A percentile compares a stretch with the other conserved stretches of the same genome.
Evolutionary conservation across 1,140 invertebrate species (phyloP).

Genomic region (honey bee (Apis mellifera)): Amel_HAv3.1 CM009931.2:21954501-21955000

Average conservation of each 20-base stretch:
- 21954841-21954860: not conserved
- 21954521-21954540: too few relatives aligned
- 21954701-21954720: conserved; percentile 19
- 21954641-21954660: not conserved
- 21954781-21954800: not conserved
- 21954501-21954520: not conserved
- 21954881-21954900: not conserved
- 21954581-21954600: not conserved
- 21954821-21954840: not conserved
- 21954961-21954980: not conserved
- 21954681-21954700: conserved; percentile 4
- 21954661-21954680: conserved; percentile 11
- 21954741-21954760: not conserved
- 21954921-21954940: conserved; percentile 4
- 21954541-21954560: too few relatives aligned
- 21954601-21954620: not conserved
- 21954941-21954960: not conserved
- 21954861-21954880: not conserved
- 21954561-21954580: not conserved
- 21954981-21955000: not conserved
- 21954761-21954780: not conserved
- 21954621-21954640: conserved; percentile 4
- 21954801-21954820: not conserved
- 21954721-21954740: conserved; percentile 14
- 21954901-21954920: conserved; percentile 22